phyloP scores from a whole-genome alignment of 2,113 vertebrate genomes.

The Australoheros scitulus region DNA sequence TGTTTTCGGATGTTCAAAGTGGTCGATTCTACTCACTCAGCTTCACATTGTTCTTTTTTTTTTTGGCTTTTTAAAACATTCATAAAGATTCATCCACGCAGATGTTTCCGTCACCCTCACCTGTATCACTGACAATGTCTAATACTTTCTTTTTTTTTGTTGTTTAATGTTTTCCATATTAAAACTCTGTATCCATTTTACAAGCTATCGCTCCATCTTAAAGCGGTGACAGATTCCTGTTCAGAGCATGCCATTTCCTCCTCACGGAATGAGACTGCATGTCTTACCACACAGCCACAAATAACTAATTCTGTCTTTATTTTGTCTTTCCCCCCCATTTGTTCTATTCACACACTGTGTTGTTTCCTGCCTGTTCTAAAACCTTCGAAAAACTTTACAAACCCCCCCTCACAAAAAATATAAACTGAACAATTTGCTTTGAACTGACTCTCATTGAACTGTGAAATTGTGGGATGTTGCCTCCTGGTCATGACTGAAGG shows the following conservation, averaged over 20 bases:
- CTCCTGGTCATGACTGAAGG: constrained; percentile 79
- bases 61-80: not conserved
- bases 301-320: constrained; percentile 99
- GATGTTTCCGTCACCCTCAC: constrained; percentile 18
- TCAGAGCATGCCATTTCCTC: constrained; percentile 86
- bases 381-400: constrained; percentile 76
- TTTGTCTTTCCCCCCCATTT: constrained; percentile 89
- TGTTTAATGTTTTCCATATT: constrained; percentile 4
- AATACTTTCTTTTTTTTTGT: not conserved
- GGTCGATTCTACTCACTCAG: not conserved
- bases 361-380: constrained; percentile 84
- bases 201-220: constrained; percentile 37
- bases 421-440: constrained; percentile 69
- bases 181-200: constrained; percentile 13
- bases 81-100: not conserved
- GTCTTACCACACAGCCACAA: constrained; percentile 85
- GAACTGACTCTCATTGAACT: constrained; percentile 62
- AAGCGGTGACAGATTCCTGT: constrained; percentile 83
- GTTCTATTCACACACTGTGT: constrained; percentile 83
- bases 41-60: constrained; percentile 6
- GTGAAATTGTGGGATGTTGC: constrained; percentile 55
- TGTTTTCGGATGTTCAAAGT: constrained; percentile 1
- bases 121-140: not conserved
- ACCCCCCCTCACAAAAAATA: constrained; percentile 42
- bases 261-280: constrained; percentile 87